Conservation (phyloP, 2,113 vertebrate species). For the Strigops habroptila region DNA sequence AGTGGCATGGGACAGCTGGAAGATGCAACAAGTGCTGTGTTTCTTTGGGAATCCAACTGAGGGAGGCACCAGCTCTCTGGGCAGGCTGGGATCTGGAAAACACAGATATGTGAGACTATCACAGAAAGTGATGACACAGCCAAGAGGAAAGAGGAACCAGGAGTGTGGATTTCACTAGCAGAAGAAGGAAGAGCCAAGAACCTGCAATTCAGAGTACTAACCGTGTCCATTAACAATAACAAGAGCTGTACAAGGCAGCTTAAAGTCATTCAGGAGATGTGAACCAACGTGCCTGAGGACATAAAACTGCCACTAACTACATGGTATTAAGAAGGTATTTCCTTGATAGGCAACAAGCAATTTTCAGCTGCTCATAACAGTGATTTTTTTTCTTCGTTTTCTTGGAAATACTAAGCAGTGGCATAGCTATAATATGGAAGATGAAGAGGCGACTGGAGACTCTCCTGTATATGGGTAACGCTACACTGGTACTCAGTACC, state of each 20-base stretch:
- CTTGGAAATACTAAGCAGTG: neutral
- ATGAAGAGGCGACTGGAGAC: neutral
- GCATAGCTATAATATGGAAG: neutral
- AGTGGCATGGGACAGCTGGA: neutral
- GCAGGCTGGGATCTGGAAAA: neutral
- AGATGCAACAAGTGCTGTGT: neutral
- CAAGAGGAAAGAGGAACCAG: neutral
- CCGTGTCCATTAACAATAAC: neutral
- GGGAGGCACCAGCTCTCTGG: neutral
- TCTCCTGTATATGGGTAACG: fast-evolving
- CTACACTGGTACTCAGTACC: neutral
- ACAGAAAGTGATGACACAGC: neutral
- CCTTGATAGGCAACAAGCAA: neutral
- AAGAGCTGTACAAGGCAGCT: neutral
- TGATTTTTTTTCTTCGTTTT: neutral
- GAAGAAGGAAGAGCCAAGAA: neutral
- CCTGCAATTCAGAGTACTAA: neutral
- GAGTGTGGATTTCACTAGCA: neutral
- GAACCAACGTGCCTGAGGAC: neutral
- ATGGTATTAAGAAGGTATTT: neutral
- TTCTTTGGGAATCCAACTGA: neutral
- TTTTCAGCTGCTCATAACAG: neutral
- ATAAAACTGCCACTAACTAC: neutral
- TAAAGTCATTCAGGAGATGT: neutral
- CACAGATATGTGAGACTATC: neutral